Conservation (phyloP, 2,888 invertebrate species). For the Troglohyphantes excavatus region DNA sequence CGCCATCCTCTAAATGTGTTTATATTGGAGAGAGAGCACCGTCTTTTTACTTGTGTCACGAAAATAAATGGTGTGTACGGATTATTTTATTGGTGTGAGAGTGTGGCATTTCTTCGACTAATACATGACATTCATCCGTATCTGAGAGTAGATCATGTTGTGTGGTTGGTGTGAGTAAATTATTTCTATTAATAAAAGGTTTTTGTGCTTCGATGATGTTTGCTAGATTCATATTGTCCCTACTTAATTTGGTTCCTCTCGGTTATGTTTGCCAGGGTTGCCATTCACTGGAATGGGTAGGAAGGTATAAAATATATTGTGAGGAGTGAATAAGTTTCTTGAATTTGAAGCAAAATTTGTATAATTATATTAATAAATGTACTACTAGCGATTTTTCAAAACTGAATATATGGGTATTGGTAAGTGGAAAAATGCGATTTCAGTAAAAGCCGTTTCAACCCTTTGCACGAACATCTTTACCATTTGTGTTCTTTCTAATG, state of each 20-base stretch:
- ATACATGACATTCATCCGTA: conserved; percentile 73
- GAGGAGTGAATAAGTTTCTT: too few relatives aligned
- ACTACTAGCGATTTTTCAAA: too few relatives aligned
- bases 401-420: too few relatives aligned
- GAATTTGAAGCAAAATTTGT: too few relatives aligned
- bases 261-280: background rate
- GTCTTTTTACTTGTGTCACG: conserved; percentile 36
- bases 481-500: too few relatives aligned
- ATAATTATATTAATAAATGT: too few relatives aligned
- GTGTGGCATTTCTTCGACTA: conserved; percentile 57
- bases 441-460: too few relatives aligned
- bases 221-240: background rate
- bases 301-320: too few relatives aligned
- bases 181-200: conserved; percentile 30
- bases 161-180: conserved; percentile 65
- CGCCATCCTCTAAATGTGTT: conserved; percentile 47
- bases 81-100: conserved; percentile 62
- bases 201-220: background rate
- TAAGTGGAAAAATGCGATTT: too few relatives aligned
- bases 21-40: conserved; percentile 22
- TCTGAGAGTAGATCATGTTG: conserved; percentile 44
- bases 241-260: background rate
- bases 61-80: conserved; percentile 48
- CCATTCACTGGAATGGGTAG: background rate
- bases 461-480: too few relatives aligned